Conservation (phyloP, 2,888 invertebrate genomes). For the Ptilodon capucinus region DNA sequence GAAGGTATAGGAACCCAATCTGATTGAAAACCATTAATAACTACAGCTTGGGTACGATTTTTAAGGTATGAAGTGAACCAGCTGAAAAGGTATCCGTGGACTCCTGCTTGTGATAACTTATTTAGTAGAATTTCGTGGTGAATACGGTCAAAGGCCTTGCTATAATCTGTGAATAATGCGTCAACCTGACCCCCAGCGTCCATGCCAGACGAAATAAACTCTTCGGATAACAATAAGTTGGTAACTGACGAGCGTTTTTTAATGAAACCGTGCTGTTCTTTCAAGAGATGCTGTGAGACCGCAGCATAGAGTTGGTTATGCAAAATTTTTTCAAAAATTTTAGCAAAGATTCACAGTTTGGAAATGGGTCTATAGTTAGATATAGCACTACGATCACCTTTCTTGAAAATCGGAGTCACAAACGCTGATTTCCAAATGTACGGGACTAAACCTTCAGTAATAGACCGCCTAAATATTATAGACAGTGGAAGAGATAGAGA, state of each 20-base stretch:
- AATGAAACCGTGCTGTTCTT: not conserved
- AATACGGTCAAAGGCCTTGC: slow-evolving; percentile 6
- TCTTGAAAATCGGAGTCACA: not conserved
- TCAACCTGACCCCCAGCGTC: not conserved
- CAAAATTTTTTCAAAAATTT: not conserved
- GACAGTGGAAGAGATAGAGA: not conserved
- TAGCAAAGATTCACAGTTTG: not conserved
- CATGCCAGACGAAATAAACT: not conserved
- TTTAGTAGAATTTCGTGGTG: slow-evolving; percentile 2
- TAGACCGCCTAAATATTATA: not conserved
- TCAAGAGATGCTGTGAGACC: not conserved
- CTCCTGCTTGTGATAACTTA: slow-evolving; percentile 4
- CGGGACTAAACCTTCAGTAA: not conserved
- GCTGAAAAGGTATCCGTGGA: slow-evolving; percentile 7
- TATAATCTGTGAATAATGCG: slow-evolving; percentile 3
- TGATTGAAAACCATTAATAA: slow-evolving; percentile 3
- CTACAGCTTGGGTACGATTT: slow-evolving; percentile 10
- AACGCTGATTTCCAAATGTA: not conserved
- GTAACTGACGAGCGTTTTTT: not conserved
- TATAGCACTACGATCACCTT: not conserved
- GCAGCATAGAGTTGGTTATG: not conserved
- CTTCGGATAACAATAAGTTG: slow-evolving; percentile 1
- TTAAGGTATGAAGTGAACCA: slow-evolving; percentile 10
- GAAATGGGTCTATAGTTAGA: not conserved
- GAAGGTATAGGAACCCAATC: slow-evolving; percentile 4